Conservation (phyloP, 2,888 invertebrate species). For the Candidula unifasciata region DNA sequence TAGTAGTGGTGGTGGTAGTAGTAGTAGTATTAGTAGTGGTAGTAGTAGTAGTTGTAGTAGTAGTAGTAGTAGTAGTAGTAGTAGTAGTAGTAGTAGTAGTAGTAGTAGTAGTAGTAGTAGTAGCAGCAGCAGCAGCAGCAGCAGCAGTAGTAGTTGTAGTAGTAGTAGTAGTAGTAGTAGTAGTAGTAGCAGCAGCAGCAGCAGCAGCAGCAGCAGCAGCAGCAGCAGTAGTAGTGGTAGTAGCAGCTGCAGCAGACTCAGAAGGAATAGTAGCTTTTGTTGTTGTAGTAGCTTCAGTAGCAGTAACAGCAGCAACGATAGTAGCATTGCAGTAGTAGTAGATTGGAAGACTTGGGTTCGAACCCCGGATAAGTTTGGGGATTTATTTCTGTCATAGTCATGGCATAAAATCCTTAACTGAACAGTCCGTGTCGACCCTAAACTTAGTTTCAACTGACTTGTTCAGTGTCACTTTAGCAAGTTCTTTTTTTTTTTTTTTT, state of each 20-base stretch:
- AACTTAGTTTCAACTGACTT: no score
- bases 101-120: constrained; percentile 16
- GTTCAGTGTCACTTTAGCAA: no score
- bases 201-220: background rate
- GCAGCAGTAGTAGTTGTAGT: background rate
- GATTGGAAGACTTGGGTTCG: no score
- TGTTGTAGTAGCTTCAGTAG: background rate
- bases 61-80: constrained; percentile 33
- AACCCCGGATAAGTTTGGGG: no score
- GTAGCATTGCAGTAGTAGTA: background rate
- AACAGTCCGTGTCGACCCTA: no score
- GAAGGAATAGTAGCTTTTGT: background rate
- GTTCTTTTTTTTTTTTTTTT: no score
- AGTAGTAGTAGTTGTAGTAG: background rate
- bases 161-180: background rate
- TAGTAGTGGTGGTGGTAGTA: background rate
- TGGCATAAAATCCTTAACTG: no score
- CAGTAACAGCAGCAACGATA: background rate
- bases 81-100: constrained; percentile 3
- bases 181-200: background rate
- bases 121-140: background rate
- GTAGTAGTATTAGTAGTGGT: constrained; percentile 4
- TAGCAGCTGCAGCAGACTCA: background rate
- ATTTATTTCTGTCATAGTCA: no score
- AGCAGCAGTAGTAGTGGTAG: background rate